These are phyloP conservation scores for Nephila pilipes DNA, from an alignment of 1,140 invertebrate species.

Conservation along the genomic window DNA sequence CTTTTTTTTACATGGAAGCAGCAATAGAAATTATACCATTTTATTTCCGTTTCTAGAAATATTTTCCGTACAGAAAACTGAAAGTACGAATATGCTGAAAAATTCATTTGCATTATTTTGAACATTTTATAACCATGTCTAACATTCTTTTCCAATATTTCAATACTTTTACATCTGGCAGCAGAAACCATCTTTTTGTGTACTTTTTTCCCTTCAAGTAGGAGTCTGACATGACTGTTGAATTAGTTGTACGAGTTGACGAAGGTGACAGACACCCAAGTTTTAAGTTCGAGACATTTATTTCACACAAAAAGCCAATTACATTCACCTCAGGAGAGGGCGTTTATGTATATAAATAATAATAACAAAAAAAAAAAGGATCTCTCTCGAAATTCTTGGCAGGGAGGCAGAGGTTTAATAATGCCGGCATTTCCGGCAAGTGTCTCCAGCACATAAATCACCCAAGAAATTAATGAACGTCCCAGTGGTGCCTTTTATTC, in stretches of 20 bases:
- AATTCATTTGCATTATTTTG: no score
- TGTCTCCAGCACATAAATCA: constrained; percentile 73
- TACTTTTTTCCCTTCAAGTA: no score
- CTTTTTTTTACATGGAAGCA: no score
- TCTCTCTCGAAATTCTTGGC: constrained; percentile 70
- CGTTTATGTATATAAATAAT: constrained; percentile 70
- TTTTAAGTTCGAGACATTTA: not conserved
- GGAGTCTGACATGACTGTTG: no score
- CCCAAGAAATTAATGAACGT: constrained; percentile 74
- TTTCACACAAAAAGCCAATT: constrained; percentile 49
- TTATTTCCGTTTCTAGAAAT: no score
- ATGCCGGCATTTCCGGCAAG: constrained; percentile 71
- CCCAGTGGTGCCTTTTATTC: constrained; percentile 68
- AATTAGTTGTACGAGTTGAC: not conserved
- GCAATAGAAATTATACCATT: no score
- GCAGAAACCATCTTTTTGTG: no score
- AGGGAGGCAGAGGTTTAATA: constrained; percentile 54
- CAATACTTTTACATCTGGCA: no score
- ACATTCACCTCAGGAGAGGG: constrained; percentile 41
- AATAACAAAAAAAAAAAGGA: constrained; percentile 66
- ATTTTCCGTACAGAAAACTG: no score
- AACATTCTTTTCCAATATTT: no score
- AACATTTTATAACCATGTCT: no score
- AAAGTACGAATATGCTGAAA: no score
- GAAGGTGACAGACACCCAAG: not conserved